These are phyloP conservation scores for Coreoperca whiteheadi DNA, from an alignment of 2,113 vertebrate genomes.

Conservation along the genomic window DNA sequence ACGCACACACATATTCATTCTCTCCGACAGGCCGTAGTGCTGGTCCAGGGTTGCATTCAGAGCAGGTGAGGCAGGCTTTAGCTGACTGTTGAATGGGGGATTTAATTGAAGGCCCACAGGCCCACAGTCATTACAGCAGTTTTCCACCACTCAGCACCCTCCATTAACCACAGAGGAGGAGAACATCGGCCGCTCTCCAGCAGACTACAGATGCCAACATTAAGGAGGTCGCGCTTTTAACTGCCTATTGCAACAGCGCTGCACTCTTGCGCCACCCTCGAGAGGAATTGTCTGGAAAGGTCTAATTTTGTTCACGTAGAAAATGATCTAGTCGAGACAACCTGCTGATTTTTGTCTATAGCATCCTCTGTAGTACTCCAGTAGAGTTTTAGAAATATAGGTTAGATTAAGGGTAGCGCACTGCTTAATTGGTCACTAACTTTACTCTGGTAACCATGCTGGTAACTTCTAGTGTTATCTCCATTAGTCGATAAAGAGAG, in stretches of 20 bases:
- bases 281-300: constrained; percentile 12
- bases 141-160: constrained; percentile 67
- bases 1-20: not conserved
- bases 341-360: not conserved
- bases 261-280: not conserved
- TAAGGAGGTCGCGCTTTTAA: constrained; percentile 24
- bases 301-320: not conserved
- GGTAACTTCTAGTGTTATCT: not conserved
- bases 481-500: not conserved
- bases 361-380: not conserved
- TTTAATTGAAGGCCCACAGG: constrained; percentile 56
- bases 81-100: constrained; percentile 57
- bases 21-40: constrained; percentile 13
- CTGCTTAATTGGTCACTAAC: not conserved
- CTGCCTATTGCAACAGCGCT: not conserved
- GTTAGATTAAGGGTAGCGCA: not conserved
- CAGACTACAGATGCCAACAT: constrained; percentile 41
- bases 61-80: constrained; percentile 57
- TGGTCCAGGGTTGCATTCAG: constrained; percentile 52
- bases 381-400: not conserved
- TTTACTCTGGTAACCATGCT: too few relatives aligned
- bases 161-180: constrained; percentile 58
- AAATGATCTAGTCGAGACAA: not conserved
- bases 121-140: constrained; percentile 67
- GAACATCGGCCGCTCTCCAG: constrained; percentile 33